Percentiles rank a stretch among this genome's conserved stretches.
Evolutionary conservation across 1,140 invertebrate species (phyloP).

Genomic region (Penaeus chinensis): DNA sequence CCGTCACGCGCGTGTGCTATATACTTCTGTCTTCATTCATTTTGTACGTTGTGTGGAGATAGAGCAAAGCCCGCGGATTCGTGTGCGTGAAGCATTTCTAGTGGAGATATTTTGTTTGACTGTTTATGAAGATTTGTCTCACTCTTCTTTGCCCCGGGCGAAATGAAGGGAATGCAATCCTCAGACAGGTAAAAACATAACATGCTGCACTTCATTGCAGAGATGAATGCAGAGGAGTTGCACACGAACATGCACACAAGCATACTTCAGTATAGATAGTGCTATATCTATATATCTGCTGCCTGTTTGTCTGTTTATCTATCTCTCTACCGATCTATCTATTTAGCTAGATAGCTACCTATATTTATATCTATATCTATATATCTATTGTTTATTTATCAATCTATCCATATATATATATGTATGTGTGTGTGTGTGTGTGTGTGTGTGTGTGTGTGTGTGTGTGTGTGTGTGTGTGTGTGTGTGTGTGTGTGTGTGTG

Average conservation of each 20-base stretch:
- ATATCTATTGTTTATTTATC: not conserved
- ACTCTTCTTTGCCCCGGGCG: too few relatives aligned
- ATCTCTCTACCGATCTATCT: too few relatives aligned
- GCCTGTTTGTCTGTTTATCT: not conserved
- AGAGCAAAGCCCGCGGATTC: too few relatives aligned
- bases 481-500: not conserved
- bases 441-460: not conserved
- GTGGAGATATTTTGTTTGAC: too few relatives aligned
- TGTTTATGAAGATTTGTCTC: too few relatives aligned
- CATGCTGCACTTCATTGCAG: not conserved
- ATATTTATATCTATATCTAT: constrained; percentile 4
- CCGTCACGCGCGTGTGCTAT: too few relatives aligned
- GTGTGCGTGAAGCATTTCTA: too few relatives aligned
- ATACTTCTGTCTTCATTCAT: too few relatives aligned
- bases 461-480: not conserved
- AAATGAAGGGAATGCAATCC: too few relatives aligned
- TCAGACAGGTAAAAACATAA: not conserved
- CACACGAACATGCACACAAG: not conserved
- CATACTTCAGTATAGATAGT: not conserved
- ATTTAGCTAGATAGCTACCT: not conserved
- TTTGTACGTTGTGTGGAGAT: too few relatives aligned
- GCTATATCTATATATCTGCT: not conserved
- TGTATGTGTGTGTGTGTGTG: not conserved
- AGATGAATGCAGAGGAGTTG: not conserved
- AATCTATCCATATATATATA: not conserved